These are phyloP conservation scores for Scartelaos histophorus DNA, from an alignment of 2,113 vertebrate species.

Conservation along the genomic window DNA sequence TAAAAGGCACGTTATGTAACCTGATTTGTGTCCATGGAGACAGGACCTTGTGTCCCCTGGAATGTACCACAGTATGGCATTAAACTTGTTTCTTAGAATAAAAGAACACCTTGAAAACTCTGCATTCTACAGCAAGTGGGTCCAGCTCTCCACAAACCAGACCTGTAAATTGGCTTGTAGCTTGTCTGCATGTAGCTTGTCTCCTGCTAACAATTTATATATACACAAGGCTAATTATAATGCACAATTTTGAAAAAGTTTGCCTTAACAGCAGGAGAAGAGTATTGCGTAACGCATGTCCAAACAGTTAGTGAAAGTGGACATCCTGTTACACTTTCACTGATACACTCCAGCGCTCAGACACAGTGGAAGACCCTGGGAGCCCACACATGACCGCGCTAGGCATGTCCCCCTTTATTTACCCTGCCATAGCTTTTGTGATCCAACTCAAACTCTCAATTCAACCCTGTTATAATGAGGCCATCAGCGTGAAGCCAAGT, in stretches of 20 bases:
- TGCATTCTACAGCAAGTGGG: too few relatives aligned
- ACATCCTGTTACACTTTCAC: conserved; percentile 39
- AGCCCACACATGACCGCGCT: conserved; percentile 48
- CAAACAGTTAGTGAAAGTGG: conserved; percentile 47
- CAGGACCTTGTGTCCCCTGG: too few relatives aligned
- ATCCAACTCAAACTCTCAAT: conserved; percentile 26
- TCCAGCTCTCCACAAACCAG: too few relatives aligned
- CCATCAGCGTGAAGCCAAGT: conserved; percentile 57
- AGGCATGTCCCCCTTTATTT: conserved; percentile 25
- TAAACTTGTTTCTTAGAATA: too few relatives aligned
- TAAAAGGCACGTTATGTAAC: too few relatives aligned
- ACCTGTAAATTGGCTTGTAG: too few relatives aligned
- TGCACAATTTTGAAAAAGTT: not conserved
- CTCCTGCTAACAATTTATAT: not conserved
- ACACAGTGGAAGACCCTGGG: conserved; percentile 36
- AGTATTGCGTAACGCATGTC: not conserved
- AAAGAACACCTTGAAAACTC: too few relatives aligned
- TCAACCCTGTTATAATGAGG: conserved; percentile 56
- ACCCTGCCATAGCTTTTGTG: conserved; percentile 20
- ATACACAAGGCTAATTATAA: not conserved
- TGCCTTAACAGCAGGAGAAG: not conserved
- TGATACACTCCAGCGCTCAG: conserved; percentile 23
- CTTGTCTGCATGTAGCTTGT: too few relatives aligned
- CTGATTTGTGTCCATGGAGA: too few relatives aligned
- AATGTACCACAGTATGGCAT: too few relatives aligned